phyloP scores from a whole-genome alignment of 1,140 invertebrate genomes.

The Zaprionus vittiger region DNA sequence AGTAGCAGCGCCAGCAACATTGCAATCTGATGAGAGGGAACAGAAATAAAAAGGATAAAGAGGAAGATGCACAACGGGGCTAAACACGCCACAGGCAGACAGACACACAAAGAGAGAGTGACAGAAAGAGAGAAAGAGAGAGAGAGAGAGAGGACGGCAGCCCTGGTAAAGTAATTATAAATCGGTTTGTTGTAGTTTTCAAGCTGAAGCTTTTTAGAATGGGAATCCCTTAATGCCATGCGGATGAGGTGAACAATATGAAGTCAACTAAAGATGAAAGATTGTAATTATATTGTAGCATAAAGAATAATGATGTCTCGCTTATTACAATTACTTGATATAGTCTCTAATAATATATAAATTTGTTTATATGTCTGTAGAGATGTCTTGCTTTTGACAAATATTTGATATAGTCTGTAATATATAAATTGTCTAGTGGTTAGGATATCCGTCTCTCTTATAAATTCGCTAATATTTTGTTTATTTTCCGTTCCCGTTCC shows the following conservation, averaged over 20 bases:
- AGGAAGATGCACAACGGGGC: conserved; percentile 10
- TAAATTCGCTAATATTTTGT: background rate
- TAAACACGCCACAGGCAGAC: conserved; percentile 8
- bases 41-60: conserved; percentile 18
- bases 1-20: conserved; percentile 3
- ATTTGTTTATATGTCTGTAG: too few relatives aligned
- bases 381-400: background rate
- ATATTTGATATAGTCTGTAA: too few relatives aligned
- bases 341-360: too few relatives aligned
- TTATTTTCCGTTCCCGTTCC: background rate
- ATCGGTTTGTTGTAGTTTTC: background rate
- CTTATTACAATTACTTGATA: background rate
- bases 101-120: background rate
- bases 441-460: background rate
- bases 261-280: background rate
- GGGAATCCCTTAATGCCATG: background rate
- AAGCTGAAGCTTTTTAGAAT: background rate
- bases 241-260: background rate
- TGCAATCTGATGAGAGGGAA: conserved; percentile 17
- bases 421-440: too few relatives aligned
- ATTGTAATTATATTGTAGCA: background rate
- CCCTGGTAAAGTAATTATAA: conserved; percentile 2
- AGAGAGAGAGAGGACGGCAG: background rate
- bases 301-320: background rate
- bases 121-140: too few relatives aligned